These are phyloP conservation scores for Clusia tigrina DNA, from an alignment of 2,888 invertebrate species.

Conservation along the genomic window DNA sequence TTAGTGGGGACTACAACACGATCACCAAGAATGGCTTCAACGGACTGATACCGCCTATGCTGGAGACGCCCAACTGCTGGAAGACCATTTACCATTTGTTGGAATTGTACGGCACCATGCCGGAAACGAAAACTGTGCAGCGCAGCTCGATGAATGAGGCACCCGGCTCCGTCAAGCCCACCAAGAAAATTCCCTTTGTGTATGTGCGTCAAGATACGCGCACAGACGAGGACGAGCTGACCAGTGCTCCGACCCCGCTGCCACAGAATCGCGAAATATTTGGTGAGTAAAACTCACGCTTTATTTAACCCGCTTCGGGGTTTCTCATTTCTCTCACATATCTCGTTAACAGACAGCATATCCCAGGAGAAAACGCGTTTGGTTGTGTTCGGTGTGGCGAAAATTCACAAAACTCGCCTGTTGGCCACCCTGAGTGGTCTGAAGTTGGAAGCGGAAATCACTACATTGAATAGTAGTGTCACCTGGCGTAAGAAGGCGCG, in stretches of 20 bases:
- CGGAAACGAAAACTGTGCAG: conserved; percentile 89
- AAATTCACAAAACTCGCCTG: conserved; percentile 85
- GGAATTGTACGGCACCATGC: conserved; percentile 92
- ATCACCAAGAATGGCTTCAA: conserved; percentile 55
- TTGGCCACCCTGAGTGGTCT: conserved; percentile 91
- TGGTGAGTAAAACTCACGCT: conserved; percentile 34
- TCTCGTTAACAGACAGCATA: conserved; percentile 43
- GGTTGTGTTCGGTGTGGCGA: conserved; percentile 86
- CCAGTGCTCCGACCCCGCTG: conserved; percentile 61
- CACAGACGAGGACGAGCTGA: conserved; percentile 65
- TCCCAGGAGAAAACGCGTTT: conserved; percentile 75
- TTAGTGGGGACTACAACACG: conserved; percentile 59
- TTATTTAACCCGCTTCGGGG: neutral
- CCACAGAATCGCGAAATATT: conserved; percentile 58
- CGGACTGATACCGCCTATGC: conserved; percentile 45
- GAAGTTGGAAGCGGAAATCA: conserved; percentile 93
- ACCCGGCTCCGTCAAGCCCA: conserved; percentile 72
- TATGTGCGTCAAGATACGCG: conserved; percentile 62
- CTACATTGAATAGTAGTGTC: conserved; percentile 87
- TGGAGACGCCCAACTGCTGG: conserved; percentile 83
- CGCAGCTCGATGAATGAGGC: conserved; percentile 50
- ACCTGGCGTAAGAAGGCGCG: conserved; percentile 87
- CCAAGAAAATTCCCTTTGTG: conserved; percentile 68
- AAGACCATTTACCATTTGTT: conserved; percentile 91
- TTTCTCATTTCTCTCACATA: neutral